Base-by-base conservation (phyloP, 2,113 vertebrate genomes). In the Alligator mississippiensis region DNA sequence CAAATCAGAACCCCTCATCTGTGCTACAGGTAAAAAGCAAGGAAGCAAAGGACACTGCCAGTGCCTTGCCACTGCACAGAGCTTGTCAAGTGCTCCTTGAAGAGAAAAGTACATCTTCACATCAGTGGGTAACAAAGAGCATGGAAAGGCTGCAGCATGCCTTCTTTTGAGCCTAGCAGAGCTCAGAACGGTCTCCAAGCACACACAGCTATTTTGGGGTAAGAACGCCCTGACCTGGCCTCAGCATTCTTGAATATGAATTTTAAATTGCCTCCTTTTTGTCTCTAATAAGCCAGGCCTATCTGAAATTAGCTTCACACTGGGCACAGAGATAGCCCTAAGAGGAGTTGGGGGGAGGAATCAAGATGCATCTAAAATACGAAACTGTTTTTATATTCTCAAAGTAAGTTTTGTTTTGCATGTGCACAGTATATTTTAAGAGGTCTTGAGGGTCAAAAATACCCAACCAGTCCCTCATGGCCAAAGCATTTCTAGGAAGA, bases 201-300 rank as follows among this genome's bases (percentile, higher is more conserved):
- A 88, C 14, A 0, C 0, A 80, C 14, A 11, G 21, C 10, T 28
- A 14, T 12, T 72, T 9, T 8, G 4, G 86, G 57, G 34, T 89
- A 4, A 87, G 79, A 74, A 30, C 80, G 58, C 70, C 38, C 19
- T 6, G 85, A 34, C 8, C 63, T 60, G 76, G 13, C 76, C 64
- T 16, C 19, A 82, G 38, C 10, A 12, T 58, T 22, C 27, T 10
- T 60, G 47, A 3, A 1, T 5, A 28, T 54, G 30, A 30, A 58
- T 55, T 75, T 54, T 4, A 85, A 81, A 64, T 24, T 17, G 54
- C 30, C 85, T 74, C 83, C 9, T 14, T 89, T 93, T 89, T 77
- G 11, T 57, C 25, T 88, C 4, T 34, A 84, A 60, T 10, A 72
- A 64, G 61, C 28, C 1, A 1, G 60, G 11, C 81, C 30, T 14